Evolutionary conservation across 2,797 vertebrate genomes (phyloP).

Genomic region (Microcaecilia unicolor): DNA sequence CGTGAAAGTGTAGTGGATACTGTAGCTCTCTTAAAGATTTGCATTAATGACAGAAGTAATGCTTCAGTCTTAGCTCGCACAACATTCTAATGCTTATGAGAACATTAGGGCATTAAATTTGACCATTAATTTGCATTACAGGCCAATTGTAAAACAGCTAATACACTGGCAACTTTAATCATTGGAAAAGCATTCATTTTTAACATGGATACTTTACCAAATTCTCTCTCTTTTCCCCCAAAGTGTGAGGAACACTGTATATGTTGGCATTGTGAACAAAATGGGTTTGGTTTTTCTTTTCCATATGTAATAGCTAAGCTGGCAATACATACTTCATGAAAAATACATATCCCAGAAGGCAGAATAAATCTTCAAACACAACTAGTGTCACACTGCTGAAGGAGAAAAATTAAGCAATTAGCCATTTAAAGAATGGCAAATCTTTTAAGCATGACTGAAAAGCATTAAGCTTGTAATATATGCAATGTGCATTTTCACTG

Average conservation of each 20-base stretch:
- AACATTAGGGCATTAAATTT: too few relatives aligned
- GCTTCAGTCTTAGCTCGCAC: too few relatives aligned
- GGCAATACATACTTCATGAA: constrained; percentile 10
- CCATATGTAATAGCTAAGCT: constrained; percentile 7
- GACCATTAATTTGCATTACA: too few relatives aligned
- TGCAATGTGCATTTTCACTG: neutral
- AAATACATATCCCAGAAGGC: constrained; percentile 5
- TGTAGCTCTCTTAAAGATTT: too few relatives aligned
- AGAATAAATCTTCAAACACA: constrained; percentile 6
- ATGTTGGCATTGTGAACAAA: neutral
- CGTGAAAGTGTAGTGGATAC: too few relatives aligned
- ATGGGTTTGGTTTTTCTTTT: constrained; percentile 6
- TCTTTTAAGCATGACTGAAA: constrained; percentile 1
- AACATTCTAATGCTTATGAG: too few relatives aligned
- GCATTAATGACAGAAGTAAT: too few relatives aligned
- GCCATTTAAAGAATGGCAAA: neutral
- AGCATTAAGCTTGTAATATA: neutral
- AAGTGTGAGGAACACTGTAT: neutral
- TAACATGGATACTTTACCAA: too few relatives aligned
- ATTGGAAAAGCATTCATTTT: too few relatives aligned
- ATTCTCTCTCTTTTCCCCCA: neutral
- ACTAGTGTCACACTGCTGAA: constrained; percentile 8
- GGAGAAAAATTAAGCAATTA: constrained; percentile 7
- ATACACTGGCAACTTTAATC: too few relatives aligned
- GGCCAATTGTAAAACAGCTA: too few relatives aligned